These are phyloP conservation scores for Oreochromis mossambicus DNA, from an alignment of 2,797 vertebrate species.

Conservation along the genomic window DNA sequence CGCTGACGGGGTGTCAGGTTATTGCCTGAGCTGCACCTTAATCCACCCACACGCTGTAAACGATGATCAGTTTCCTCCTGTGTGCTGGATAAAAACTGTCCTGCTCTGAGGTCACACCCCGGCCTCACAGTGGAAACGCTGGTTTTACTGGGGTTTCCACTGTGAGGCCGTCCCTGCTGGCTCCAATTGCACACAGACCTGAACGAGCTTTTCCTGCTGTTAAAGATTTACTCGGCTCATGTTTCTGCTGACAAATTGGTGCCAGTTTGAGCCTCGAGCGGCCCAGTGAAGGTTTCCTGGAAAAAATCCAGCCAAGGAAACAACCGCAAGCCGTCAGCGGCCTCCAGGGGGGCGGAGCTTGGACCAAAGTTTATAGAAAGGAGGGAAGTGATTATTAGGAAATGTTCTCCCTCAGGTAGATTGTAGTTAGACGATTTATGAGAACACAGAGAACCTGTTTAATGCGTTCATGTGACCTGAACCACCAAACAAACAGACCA, in stretches of 20 bases:
- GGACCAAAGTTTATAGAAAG: neutral
- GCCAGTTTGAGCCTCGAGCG: neutral
- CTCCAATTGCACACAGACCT: fast-evolving
- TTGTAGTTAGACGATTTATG: neutral
- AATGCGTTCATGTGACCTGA: neutral
- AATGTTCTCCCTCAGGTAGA: neutral
- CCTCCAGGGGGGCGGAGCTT: neutral
- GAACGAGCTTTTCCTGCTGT: neutral
- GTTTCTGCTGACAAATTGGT: neutral
- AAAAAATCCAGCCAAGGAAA: neutral
- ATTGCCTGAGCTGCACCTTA: neutral
- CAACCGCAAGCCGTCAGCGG: fast-evolving
- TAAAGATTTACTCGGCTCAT: neutral
- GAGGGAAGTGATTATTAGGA: neutral
- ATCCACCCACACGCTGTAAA: neutral
- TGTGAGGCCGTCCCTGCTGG: neutral
- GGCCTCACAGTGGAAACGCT: neutral
- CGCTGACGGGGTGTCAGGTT: fast-evolving
- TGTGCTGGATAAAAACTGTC: neutral
- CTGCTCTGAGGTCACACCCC: neutral
- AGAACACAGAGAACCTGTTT: neutral
- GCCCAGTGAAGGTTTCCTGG: neutral
- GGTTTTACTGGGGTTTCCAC: neutral
- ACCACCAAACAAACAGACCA: neutral
- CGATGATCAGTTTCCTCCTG: neutral